A percentile compares a stretch with the other conserved stretches of the same genome.
Evolutionary conservation across 2,797 vertebrate genomes (phyloP).

Genomic region (Schizopygopsis pylzovi): DNA sequence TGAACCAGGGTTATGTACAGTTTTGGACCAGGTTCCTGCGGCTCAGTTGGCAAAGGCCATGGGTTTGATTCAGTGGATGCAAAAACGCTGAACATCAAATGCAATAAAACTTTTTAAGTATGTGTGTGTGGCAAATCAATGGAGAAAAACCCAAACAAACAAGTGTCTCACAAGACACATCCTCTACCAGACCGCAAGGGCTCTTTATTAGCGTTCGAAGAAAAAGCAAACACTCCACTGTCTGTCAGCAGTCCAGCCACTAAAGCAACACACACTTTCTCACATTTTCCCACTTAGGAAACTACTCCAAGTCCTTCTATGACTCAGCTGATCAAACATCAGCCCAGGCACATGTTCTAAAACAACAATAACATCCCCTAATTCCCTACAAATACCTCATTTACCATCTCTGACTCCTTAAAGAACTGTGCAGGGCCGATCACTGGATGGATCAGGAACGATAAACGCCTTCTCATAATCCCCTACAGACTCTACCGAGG

Average conservation of each 20-base stretch:
- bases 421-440: conserved; percentile 32
- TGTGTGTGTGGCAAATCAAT: conserved; percentile 30
- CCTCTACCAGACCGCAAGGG: conserved; percentile 44
- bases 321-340: conserved; percentile 56
- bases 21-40: not conserved
- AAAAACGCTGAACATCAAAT: not conserved
- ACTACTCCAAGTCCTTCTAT: conserved; percentile 33
- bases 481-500: conserved; percentile 44
- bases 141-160: conserved; percentile 47
- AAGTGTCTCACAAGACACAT: conserved; percentile 25
- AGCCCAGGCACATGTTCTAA: conserved; percentile 36
- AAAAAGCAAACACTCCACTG: conserved; percentile 58
- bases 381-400: conserved; percentile 50
- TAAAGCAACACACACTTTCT: conserved; percentile 53
- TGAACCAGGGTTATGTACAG: not conserved
- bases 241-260: conserved; percentile 53
- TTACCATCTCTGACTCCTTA: conserved; percentile 49
- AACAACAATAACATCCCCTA: conserved; percentile 43
- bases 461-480: conserved; percentile 58
- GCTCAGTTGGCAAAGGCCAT: not conserved
- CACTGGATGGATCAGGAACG: conserved; percentile 40
- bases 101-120: not conserved
- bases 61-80: not conserved
- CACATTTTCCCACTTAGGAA: conserved; percentile 44
- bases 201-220: conserved; percentile 48